Conservation (phyloP, 2,797 vertebrate genomes). For the Lithobates pipiens region DNA sequence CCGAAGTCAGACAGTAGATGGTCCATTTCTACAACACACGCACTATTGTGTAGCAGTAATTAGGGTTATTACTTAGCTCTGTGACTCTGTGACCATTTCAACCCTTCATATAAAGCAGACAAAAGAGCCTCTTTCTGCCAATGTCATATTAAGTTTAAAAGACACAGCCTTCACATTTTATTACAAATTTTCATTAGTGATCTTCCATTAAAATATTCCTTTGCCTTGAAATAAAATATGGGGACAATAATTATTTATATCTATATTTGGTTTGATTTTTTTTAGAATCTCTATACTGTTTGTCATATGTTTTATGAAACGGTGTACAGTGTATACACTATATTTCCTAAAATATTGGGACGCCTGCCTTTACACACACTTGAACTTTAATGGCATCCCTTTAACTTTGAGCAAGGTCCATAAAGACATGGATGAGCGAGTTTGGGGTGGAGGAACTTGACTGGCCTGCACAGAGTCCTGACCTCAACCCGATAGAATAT, state of each 20-base stretch:
- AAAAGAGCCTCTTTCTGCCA: slow-evolving; percentile 64
- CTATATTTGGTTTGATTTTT: too few species aligned
- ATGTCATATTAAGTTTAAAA: slow-evolving; percentile 67
- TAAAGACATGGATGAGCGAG: too few species aligned
- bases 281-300: too few species aligned
- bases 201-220: slow-evolving; percentile 31
- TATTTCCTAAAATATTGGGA: too few species aligned
- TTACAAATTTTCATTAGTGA: slow-evolving; percentile 46
- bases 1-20: slow-evolving; percentile 58
- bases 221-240: slow-evolving; percentile 19
- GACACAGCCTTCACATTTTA: slow-evolving; percentile 60
- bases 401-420: too few species aligned
- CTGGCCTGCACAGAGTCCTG: too few species aligned
- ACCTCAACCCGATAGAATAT: too few species aligned
- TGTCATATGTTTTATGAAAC: too few species aligned
- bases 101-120: slow-evolving; percentile 65
- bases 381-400: too few species aligned
- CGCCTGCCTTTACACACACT: too few species aligned
- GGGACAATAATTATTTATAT: not conserved
- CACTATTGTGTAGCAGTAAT: slow-evolving; percentile 66
- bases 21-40: slow-evolving; percentile 65
- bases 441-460: too few species aligned
- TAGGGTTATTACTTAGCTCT: slow-evolving; percentile 67
- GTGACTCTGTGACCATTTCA: slow-evolving; percentile 70
- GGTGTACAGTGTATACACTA: too few species aligned